Base-by-base conservation (phyloP, 2,797 vertebrate species). In the Hydrocynus forskahlii region DNA sequence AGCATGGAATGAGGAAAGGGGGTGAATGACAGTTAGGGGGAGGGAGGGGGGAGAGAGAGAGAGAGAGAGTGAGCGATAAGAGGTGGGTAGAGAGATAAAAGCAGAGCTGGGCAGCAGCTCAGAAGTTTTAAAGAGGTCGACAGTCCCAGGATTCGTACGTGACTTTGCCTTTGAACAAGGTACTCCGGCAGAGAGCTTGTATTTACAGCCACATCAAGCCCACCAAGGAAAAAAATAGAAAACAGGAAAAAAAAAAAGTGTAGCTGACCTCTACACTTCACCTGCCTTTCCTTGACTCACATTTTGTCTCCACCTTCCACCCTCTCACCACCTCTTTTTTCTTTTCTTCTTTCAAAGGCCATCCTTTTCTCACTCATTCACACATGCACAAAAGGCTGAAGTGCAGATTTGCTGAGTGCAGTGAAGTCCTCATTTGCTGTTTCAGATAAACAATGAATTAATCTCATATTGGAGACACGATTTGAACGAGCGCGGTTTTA, bases 171-270 rank as follows among this genome's bases (percentile, higher is more conserved):
- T 80, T 76, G 76, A 52, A 80, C 66, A 59, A 57, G 17, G n/a
- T 54, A 45, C 64, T 66, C 52, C 1, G 76, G 48, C 54, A 16
- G 81, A 69, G 77, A 79, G 76, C 71, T 64, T n/a, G 25, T 45
- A 70, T 79, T 76, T 71, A 60, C 62, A 52, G 68, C 75, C 82
- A 80, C 73, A 83, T 83, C 78, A 80, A 83, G 57, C 75, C 43
- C 35, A 25, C 78, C 59, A 40, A 17, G 23, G 29, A 29, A n/a
- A 79, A 29, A 16, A n/a, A n/a, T n/a, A n/a, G n/a, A n/a, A n/a
- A n/a, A n/a, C n/a, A n/a, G 57, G n/a, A 70, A 57, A 54, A 66
- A 62, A 35, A 76, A 80, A 76, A 8, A 19, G 9, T 71, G 35
- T 23, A 83, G 79, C 73, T 72, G 40, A 76, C 75, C 72, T 63